These are phyloP conservation scores for Nomada fabriciana DNA, from an alignment of 2,888 invertebrate species.

Conservation along the genomic window DNA sequence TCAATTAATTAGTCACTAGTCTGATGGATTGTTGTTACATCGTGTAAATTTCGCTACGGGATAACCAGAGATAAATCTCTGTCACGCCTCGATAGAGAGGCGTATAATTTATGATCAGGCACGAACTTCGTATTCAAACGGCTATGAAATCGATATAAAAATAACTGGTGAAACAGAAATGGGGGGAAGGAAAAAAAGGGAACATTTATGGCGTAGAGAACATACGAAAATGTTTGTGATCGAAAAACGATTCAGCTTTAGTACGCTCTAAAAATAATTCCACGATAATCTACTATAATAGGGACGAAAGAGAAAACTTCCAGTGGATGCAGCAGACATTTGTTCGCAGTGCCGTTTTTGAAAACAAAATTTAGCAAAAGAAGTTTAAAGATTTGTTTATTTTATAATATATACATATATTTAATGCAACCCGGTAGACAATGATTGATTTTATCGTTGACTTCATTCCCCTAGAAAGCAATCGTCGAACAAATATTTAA, in stretches of 20 bases:
- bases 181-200: not conserved
- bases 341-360: not conserved
- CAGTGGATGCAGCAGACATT: conserved; percentile 2
- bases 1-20: conserved; percentile 51
- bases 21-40: conserved; percentile 50
- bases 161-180: not conserved
- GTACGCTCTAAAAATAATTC: conserved; percentile 9
- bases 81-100: conserved; percentile 44
- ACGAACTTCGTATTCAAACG: conserved; percentile 31
- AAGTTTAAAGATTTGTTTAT: no score
- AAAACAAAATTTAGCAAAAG: no score
- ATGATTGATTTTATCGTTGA: no score
- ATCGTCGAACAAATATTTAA: no score
- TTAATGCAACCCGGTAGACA: no score
- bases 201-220: not conserved
- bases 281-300: not conserved
- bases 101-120: conserved; percentile 51
- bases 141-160: conserved; percentile 43
- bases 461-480: no score
- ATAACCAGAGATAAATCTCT: conserved; percentile 59
- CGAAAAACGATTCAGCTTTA: not conserved
- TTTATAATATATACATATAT: no score
- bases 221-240: conserved; percentile 17
- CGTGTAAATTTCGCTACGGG: conserved; percentile 43
- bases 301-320: not conserved